phyloP scores from a whole-genome alignment of 1,140 invertebrate species.

The Solenopsis fugax region DNA sequence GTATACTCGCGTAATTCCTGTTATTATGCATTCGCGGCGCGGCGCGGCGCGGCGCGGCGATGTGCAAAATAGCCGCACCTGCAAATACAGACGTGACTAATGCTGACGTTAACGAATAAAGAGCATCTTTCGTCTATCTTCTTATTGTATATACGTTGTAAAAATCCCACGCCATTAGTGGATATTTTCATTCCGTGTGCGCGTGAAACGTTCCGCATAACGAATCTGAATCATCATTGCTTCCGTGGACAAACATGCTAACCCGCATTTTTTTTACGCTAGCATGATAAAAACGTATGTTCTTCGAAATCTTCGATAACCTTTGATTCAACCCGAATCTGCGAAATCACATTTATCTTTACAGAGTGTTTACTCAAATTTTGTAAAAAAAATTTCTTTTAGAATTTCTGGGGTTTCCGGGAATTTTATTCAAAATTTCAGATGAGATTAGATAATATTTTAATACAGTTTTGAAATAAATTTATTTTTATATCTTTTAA shows the following conservation, averaged over 20 bases:
- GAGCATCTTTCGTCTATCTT: neutral
- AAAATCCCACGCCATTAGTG: neutral
- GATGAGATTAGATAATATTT: too few species aligned
- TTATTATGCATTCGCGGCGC: neutral
- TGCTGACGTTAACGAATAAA: neutral
- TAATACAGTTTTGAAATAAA: too few species aligned
- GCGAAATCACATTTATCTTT: neutral
- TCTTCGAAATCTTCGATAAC: neutral
- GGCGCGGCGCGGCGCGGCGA: neutral
- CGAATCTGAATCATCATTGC: neutral
- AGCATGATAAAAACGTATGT: neutral
- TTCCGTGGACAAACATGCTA: slow-evolving; percentile 9
- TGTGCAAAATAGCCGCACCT: slow-evolving; percentile 5
- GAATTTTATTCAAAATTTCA: too few species aligned
- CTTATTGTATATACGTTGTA: too few species aligned
- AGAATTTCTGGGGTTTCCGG: too few species aligned
- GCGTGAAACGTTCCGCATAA: neutral
- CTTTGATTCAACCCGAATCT: neutral
- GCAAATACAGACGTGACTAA: slow-evolving; percentile 27
- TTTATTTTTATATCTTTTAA: too few species aligned
- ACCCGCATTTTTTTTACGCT: neutral
- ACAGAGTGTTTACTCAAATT: too few species aligned
- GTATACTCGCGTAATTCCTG: neutral
- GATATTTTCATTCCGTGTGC: slow-evolving; percentile 15
- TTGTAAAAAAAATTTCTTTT: too few species aligned